A percentile compares a stretch with the other conserved stretches of the same genome.
phyloP scores from a whole-genome alignment of 2,888 invertebrate genomes.

The Leptothorax acervorum region DNA sequence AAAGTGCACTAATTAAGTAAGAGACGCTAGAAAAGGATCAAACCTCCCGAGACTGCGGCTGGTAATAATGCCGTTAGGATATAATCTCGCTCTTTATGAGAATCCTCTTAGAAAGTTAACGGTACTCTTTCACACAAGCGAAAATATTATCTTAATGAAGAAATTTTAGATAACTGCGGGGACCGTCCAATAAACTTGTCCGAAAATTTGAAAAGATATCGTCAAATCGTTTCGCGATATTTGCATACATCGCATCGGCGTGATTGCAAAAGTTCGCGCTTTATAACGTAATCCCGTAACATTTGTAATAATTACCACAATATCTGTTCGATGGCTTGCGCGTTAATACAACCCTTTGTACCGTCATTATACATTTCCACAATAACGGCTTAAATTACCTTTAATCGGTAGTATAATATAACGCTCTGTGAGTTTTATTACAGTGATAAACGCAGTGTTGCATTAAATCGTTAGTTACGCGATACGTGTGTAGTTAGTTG shows the following conservation, averaged over 20 bases:
- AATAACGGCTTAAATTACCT: constrained; percentile 18
- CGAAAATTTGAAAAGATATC: not conserved
- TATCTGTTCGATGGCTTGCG: not conserved
- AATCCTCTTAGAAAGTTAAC: constrained; percentile 31
- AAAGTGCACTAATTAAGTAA: constrained; percentile 40
- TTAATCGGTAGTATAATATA: not conserved
- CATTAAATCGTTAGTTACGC: constrained; percentile 30
- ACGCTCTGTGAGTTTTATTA: constrained; percentile 16
- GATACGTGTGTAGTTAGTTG: constrained; percentile 6
- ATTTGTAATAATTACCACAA: constrained; percentile 22
- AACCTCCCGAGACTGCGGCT: not conserved
- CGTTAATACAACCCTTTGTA: constrained; percentile 15
- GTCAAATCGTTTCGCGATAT: constrained; percentile 3
- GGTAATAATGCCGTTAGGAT: constrained; percentile 51
- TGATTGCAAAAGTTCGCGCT: not conserved
- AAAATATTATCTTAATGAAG: constrained; percentile 50
- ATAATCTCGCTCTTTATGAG: constrained; percentile 49
- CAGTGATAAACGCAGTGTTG: not conserved
- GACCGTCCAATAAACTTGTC: constrained; percentile 34
- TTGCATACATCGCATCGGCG: not conserved
- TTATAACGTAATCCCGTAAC: constrained; percentile 13
- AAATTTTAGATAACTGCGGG: constrained; percentile 23
- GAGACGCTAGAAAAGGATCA: constrained; percentile 20
- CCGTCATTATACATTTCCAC: not conserved
- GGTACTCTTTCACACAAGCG: not conserved